Evolutionary conservation across 2,113 vertebrate species (phyloP), one percentile per base, ranked within the genome.

Genomic region (Aegithalos caudatus): DNA sequence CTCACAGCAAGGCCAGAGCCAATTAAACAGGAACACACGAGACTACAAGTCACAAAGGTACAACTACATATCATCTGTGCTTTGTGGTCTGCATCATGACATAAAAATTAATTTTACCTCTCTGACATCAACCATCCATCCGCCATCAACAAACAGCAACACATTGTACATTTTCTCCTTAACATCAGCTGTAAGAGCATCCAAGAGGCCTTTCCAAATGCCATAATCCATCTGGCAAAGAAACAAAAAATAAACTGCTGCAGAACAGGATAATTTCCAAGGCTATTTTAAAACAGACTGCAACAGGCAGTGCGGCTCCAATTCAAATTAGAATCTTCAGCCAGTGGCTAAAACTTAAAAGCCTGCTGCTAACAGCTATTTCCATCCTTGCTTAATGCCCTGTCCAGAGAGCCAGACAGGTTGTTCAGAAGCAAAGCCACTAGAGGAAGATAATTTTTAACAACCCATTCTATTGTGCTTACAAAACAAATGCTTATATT

Each of bases 121-220:
- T 98, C 98, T 98, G 91, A 98, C 99, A 90, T 99, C 99, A 28
- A 99, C 98, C 99, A 99, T 99, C 99, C 99, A 99, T 48, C 99
- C 99, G 94, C 99, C 99, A 44, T 99, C 99, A 12, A 99, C 99
- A 73, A 99, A 99, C 60, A 99, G 98, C 86, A 99, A 97, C 86
- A 99, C 99, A 15, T 99, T 99, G 96, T 99, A 99, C 97, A 99
- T 99, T 67, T 99, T 99, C 67, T 99, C 99, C 86, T 99, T 99
- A 77, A 99, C 99, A 13, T 99, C 99, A 87, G 99, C 98, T 19
- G 99, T 99, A 54, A 99, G 96, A 35, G 98, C 98, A 77, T 99
- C 98, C 87, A 99, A 97, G 62, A 99, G 98, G 12, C 98, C 97
- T 86, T 99, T 99, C 99, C 99, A 99, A 96, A 98, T 98, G 24